These are phyloP conservation scores for Gymnocheta viridis DNA, from an alignment of 2,888 invertebrate genomes.

Conservation along the genomic window DNA sequence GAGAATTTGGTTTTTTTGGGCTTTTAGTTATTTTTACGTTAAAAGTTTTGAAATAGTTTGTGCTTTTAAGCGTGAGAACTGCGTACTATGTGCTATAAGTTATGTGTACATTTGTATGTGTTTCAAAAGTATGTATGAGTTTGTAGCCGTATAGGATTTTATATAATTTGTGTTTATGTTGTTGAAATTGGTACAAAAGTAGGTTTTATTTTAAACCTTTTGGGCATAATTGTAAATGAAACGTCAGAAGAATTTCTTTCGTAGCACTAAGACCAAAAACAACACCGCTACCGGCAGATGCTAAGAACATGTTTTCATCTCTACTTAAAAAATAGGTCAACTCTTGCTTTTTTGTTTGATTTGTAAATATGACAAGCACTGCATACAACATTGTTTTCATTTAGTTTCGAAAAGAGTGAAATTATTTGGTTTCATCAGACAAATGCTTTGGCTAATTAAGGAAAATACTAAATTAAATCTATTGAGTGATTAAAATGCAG, in stretches of 20 bases:
- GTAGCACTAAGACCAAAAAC: too few species aligned
- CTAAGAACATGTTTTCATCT: background rate
- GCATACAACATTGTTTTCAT: too few species aligned
- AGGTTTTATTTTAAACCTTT: constrained; percentile 47
- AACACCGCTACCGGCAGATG: background rate
- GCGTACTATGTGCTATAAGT: background rate
- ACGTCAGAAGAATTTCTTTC: constrained; percentile 39
- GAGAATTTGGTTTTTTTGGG: background rate
- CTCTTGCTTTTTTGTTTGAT: too few species aligned
- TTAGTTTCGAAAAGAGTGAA: too few species aligned
- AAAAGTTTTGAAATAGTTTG: constrained; percentile 3
- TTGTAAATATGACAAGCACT: too few species aligned
- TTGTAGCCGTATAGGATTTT: background rate
- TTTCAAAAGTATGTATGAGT: background rate
- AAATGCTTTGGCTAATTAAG: too few species aligned
- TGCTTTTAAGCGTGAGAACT: background rate
- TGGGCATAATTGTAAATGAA: constrained; percentile 45
- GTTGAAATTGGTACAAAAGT: constrained; percentile 19
- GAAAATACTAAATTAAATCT: too few species aligned
- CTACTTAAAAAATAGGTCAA: background rate
- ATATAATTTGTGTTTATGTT: background rate
- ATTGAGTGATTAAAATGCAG: too few species aligned
- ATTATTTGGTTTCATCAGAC: too few species aligned
- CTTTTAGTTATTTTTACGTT: background rate
- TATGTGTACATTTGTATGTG: background rate